These are phyloP conservation scores for Caranx ignobilis DNA, from an alignment of 2,113 vertebrate genomes.

Conservation along the genomic window DNA sequence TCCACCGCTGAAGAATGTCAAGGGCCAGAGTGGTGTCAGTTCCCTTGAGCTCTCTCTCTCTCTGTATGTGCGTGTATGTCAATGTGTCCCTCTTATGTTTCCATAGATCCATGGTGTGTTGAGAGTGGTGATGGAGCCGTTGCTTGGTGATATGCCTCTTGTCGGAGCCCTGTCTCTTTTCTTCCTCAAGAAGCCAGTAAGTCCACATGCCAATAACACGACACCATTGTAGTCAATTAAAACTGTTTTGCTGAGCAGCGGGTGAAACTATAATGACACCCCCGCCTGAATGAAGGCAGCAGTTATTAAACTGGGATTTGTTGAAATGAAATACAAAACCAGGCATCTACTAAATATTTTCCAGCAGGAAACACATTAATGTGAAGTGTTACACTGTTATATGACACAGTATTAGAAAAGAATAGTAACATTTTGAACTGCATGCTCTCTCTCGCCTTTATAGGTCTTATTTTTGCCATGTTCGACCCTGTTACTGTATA, in stretches of 20 bases:
- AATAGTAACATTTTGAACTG: not conserved
- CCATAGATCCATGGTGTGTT: constrained; percentile 93
- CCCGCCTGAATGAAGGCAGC: not conserved
- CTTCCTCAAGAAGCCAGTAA: constrained; percentile 97
- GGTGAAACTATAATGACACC: constrained; percentile 3
- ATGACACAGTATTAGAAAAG: not conserved
- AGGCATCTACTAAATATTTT: not conserved
- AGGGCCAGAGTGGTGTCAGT: constrained; percentile 30
- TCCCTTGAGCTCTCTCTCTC: constrained; percentile 8
- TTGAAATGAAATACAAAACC: not conserved
- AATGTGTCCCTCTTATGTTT: constrained; percentile 58
- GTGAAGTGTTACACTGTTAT: not conserved
- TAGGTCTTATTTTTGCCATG: not conserved
- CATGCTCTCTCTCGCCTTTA: not conserved
- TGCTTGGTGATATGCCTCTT: constrained; percentile 96
- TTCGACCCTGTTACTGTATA: not conserved
- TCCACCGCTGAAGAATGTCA: constrained; percentile 54
- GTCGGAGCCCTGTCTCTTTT: constrained; percentile 95
- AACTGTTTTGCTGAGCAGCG: not conserved
- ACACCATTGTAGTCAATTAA: constrained; percentile 1
- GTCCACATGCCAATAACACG: constrained; percentile 51
- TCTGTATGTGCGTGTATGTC: constrained; percentile 22
- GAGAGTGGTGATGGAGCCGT: constrained; percentile 95
- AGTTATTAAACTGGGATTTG: constrained; percentile 13
- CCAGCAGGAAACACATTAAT: not conserved